Base-by-base conservation (phyloP, 2,888 invertebrate species). In the Cybosia mesomella region DNA sequence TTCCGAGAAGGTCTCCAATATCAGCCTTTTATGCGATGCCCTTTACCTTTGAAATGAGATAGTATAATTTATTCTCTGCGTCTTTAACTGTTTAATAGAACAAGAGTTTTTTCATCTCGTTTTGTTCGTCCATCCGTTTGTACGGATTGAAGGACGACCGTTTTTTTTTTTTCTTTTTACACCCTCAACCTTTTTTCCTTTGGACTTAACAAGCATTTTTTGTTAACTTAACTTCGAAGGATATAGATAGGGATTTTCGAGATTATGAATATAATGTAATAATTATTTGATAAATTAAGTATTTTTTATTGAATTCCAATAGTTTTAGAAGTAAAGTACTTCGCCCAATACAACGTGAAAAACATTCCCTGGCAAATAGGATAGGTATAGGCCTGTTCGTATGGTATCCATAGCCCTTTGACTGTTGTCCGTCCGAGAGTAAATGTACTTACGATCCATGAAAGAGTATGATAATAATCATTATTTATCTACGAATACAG, bases 1-100 rank as follows among this genome's bases (percentile, higher is more conserved):
- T 77, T 82, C 72, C 73, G 72, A 65, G 62, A 62, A 62, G 62
- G 87, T 67, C 76, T 76, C 76, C 80, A 82, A 49, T 28, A 43
- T 28, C 43, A 76, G 65, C 68, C 71, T 78, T 83, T 84, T 86
- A 83, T 80, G 82, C 80, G 82, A 80, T 77, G 81, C 80, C 84
- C 80, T 81, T 83, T 84, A 87, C 87, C 88, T 74, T 74, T 71
- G 68, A 73, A 80, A 80, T 79, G 78, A 77, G 72, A 72, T 77
- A 74, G 69, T 78, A 85, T 90, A 90, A 92, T 91, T 91, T 91
- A 92, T 91, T 89, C 89, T 74, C 75, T 81, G 85, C 87, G 85
- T 87, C 86, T 90, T 88, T 88, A 88, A 90, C 91, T 89, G 87
- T 85, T 88, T 88, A 89, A 89, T 89, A 88, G 85, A 86, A 86